Evolutionary conservation across 2,888 invertebrate genomes (phyloP).

Genomic region (Coleophora flavipennella): DNA sequence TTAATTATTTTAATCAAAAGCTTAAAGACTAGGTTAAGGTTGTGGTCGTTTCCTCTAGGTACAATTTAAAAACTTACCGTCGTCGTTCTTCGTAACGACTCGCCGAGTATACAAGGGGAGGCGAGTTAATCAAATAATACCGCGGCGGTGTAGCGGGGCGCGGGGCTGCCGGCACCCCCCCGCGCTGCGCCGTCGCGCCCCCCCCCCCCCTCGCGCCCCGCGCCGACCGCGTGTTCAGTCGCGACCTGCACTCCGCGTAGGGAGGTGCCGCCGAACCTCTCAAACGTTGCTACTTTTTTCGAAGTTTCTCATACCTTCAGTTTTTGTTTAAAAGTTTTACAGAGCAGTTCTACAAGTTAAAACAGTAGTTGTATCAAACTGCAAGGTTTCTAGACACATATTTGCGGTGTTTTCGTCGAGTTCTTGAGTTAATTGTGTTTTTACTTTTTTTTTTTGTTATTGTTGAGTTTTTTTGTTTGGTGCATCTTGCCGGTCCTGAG

Average conservation of each 20-base stretch:
- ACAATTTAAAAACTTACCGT: conserved; percentile 70
- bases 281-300: conserved; percentile 64
- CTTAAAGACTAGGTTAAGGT: conserved; percentile 68
- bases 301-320: conserved; percentile 55
- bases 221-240: conserved; percentile 66
- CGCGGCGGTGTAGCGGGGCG: conserved; percentile 47
- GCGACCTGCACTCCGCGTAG: conserved; percentile 59
- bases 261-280: conserved; percentile 63
- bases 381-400: conserved; percentile 48
- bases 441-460: conserved; percentile 72
- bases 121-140: conserved; percentile 74
- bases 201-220: conserved; percentile 25
- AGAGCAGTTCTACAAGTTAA: conserved; percentile 60
- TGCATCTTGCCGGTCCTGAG: conserved; percentile 68
- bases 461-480: conserved; percentile 71
- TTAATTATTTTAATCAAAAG: conserved; percentile 67
- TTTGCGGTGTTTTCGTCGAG: conserved; percentile 55
- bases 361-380: conserved; percentile 50
- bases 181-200: conserved; percentile 15
- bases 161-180: conserved; percentile 29
- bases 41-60: conserved; percentile 55
- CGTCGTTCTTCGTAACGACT: conserved; percentile 65
- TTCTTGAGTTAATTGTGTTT: conserved; percentile 65
- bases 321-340: conserved; percentile 66
- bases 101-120: conserved; percentile 70